Evolutionary conservation across 2,797 vertebrate species (phyloP).

Genomic region (Labeo calbasu): DNA sequence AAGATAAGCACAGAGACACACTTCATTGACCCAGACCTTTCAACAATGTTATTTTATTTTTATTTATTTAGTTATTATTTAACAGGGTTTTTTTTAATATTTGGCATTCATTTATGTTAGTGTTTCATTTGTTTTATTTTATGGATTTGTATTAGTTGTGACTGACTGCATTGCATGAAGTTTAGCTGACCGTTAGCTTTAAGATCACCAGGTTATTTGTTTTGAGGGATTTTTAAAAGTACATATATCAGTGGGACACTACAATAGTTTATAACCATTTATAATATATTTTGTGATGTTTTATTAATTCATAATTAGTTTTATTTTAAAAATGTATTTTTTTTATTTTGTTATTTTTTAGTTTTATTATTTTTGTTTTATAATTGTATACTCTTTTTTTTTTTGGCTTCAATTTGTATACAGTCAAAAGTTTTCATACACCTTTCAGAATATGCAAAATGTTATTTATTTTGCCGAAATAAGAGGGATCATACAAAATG

Average conservation of each 20-base stretch:
- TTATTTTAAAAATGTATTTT: background rate
- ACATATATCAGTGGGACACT: slow-evolving; percentile 3
- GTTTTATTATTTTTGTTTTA: background rate
- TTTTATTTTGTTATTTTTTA: background rate
- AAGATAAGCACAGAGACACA: background rate
- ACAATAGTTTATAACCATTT: background rate
- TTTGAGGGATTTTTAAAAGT: background rate
- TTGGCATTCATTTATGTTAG: background rate
- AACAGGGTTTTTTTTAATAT: background rate
- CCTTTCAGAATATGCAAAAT: too few relatives aligned
- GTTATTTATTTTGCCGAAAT: too few relatives aligned
- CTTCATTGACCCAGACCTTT: background rate
- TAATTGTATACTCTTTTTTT: background rate
- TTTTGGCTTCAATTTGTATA: too few relatives aligned
- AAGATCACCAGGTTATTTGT: background rate
- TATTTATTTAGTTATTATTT: too few relatives aligned
- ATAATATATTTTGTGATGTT: background rate
- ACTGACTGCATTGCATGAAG: background rate
- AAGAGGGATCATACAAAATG: too few relatives aligned
- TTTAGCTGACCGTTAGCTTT: slow-evolving; percentile 52
- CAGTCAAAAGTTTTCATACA: too few relatives aligned
- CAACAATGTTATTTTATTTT: background rate
- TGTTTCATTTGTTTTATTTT: background rate
- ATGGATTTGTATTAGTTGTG: background rate
- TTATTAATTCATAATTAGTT: too few relatives aligned